phyloP scores from a whole-genome alignment of 1,140 invertebrate species.

The Zaprionus gabonicus region DNA sequence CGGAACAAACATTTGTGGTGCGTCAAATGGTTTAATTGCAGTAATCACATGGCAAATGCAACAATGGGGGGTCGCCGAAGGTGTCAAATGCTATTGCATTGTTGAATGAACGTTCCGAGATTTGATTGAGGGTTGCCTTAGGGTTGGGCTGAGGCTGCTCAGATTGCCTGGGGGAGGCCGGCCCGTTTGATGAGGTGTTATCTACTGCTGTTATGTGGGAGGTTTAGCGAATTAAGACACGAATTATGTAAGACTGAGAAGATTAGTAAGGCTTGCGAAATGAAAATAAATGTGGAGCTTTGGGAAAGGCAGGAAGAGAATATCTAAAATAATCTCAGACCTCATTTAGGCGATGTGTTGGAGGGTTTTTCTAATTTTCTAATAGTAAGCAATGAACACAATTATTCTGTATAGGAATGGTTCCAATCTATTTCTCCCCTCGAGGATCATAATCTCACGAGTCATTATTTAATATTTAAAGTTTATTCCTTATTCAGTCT shows the following conservation, averaged over 20 bases:
- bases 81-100: constrained; percentile 68
- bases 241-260: constrained; percentile 22
- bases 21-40: constrained; percentile 73
- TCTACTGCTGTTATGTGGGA: constrained; percentile 4
- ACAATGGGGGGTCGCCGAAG: constrained; percentile 53
- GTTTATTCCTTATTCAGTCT: not conserved
- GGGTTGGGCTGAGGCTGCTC: constrained; percentile 22
- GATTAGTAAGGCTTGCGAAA: not conserved
- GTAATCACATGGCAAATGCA: constrained; percentile 64
- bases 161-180: constrained; percentile 5
- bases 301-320: not conserved
- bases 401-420: not conserved
- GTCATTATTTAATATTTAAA: not conserved
- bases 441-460: too few species aligned
- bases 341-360: not conserved
- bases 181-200: constrained; percentile 22
- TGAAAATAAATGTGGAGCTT: not conserved
- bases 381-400: too few species aligned
- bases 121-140: constrained; percentile 34
- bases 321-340: not conserved
- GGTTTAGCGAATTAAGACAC: not conserved
- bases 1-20: constrained; percentile 47
- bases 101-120: constrained; percentile 34
- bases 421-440: not conserved
- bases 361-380: too few species aligned